phyloP scores from a whole-genome alignment of 2,113 vertebrate genomes.

The Myotis lucifugus region DNA sequence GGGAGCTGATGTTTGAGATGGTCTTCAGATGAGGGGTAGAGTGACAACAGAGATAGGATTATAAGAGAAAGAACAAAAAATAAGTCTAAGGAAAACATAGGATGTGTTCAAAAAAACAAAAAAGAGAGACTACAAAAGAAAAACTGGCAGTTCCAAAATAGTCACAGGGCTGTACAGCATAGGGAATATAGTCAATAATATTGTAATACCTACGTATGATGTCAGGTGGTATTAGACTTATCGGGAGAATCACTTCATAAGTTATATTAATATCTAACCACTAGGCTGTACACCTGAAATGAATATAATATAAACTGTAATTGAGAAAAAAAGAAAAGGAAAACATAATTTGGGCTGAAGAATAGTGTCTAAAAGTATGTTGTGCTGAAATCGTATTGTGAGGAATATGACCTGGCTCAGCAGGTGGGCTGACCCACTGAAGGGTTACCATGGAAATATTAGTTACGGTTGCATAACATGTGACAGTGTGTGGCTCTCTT shows the following conservation, averaged over 20 bases:
- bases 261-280: background rate
- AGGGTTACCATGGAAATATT: background rate
- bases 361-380: background rate
- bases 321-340: background rate
- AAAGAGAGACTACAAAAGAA: background rate
- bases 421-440: background rate
- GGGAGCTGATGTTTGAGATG: background rate
- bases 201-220: background rate
- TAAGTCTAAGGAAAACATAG: background rate
- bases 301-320: background rate
- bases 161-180: background rate
- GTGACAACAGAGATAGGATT: background rate
- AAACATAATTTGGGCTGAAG: background rate
- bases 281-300: background rate
- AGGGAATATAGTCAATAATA: background rate
- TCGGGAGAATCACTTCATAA: background rate
- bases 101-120: background rate
- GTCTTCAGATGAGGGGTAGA: background rate
- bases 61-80: background rate
- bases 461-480: background rate
- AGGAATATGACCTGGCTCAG: background rate
- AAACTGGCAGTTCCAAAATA: background rate
- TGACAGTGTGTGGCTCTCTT: background rate
- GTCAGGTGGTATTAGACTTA: background rate
- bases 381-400: background rate